phyloP scores from a whole-genome alignment of 2,797 vertebrate genomes.

The Centropyge bicolor region DNA sequence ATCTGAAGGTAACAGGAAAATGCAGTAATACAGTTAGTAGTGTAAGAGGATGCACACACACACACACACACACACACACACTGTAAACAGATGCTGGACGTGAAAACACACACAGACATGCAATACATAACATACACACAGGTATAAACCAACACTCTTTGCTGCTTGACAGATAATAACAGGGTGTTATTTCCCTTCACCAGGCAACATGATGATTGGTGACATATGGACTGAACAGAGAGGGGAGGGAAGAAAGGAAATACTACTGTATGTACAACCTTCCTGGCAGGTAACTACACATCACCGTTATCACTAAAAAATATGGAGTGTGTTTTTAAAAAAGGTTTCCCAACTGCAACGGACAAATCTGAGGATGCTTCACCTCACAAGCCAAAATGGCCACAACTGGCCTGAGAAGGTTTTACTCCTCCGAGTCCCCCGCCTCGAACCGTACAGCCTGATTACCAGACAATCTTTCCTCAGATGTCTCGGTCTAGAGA shows the following conservation, averaged over 20 bases:
- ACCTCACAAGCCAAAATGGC: not conserved
- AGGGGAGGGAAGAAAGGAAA: not conserved
- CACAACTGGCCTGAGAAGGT: constrained; percentile 49
- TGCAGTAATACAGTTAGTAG: constrained; percentile 27
- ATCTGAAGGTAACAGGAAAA: constrained; percentile 42
- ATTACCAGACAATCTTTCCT: constrained; percentile 74
- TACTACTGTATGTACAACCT: not conserved
- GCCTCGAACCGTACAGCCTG: constrained; percentile 69
- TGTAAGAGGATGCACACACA: not conserved
- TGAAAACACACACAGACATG: constrained; percentile 9
- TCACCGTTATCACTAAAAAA: constrained; percentile 1
- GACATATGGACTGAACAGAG: constrained; percentile 50
- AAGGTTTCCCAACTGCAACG: not conserved
- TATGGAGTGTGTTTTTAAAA: not conserved
- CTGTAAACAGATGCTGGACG: not conserved
- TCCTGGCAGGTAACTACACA: constrained; percentile 10
- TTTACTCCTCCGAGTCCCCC: constrained; percentile 15
- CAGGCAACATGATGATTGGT: constrained; percentile 53
- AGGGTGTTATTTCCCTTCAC: constrained; percentile 50
- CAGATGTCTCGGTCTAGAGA: constrained; percentile 69
- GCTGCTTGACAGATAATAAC: constrained; percentile 63
- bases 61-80: constrained; percentile 7
- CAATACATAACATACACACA: not conserved
- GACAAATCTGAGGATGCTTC: constrained; percentile 7
- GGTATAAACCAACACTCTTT: constrained; percentile 34